A percentile compares a stretch with the other conserved stretches of the same genome.
Evolutionary conservation across 2,888 invertebrate genomes (phyloP).

Genomic region (Clunio marinus): DNA sequence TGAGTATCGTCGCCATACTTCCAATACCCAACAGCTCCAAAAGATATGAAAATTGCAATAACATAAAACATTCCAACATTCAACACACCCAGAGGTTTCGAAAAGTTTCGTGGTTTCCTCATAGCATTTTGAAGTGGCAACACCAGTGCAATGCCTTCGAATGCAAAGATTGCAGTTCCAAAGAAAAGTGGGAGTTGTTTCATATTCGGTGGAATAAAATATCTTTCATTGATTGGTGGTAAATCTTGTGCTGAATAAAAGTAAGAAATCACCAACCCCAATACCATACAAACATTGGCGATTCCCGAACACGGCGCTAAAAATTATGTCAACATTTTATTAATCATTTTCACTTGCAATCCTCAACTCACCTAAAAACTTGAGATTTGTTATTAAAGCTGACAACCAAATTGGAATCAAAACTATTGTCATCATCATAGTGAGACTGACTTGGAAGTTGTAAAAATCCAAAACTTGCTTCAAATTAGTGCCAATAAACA

Average conservation of each 20-base stretch:
- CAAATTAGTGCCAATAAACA: constrained; percentile 76
- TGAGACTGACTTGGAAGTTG: constrained; percentile 60
- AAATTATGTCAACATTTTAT: too few relatives aligned
- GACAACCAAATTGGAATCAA: constrained; percentile 68
- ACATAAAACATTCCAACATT: constrained; percentile 86
- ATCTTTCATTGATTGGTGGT: constrained; percentile 57
- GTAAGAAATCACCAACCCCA: constrained; percentile 65
- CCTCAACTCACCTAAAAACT: constrained; percentile 54
- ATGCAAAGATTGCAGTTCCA: constrained; percentile 93
- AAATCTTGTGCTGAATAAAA: constrained; percentile 71
- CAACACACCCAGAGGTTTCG: constrained; percentile 75
- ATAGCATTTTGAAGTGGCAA: constrained; percentile 91
- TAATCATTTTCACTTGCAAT: too few relatives aligned
- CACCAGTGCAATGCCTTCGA: constrained; percentile 95
- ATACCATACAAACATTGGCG: constrained; percentile 71
- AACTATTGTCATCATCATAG: constrained; percentile 69
- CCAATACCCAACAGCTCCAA: constrained; percentile 84
- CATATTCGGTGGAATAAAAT: constrained; percentile 40
- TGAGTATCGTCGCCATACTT: constrained; percentile 77
- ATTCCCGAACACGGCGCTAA: constrained; percentile 68
- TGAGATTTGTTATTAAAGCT: constrained; percentile 71
- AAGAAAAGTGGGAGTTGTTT: constrained; percentile 78
- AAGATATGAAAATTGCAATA: constrained; percentile 67
- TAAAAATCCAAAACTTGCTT: constrained; percentile 69
- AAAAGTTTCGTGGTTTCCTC: constrained; percentile 72